Evolutionary conservation across 2,888 invertebrate genomes (phyloP), one percentile per base, ranked within the genome.

Genomic region (Muschampia staudingeri): DNA sequence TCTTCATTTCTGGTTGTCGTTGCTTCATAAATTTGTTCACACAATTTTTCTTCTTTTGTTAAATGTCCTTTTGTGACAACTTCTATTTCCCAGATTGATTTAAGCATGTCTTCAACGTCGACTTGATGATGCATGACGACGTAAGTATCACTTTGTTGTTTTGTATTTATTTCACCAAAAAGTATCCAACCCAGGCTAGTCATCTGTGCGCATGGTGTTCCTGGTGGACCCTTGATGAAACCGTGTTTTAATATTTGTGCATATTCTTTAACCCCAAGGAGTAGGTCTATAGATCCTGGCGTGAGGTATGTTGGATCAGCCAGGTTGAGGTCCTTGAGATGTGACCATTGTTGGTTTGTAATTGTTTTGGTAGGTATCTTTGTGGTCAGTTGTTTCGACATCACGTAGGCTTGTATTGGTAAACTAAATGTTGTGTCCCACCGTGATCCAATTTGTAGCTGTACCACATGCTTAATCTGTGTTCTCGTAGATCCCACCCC

Each of bases 271-370:
- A 88, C 86, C 25, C 89, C 87, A 34, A 90, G 81, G 5, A 89
- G 82, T 52, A 90, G 30, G 75, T 90, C 89, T 8, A 89, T 83
- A 11, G 83, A 19, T 11, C 89, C 89, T 82, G 87, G 82, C 40
- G 30, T 77, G 37, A 77, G 44, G 56, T 77, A 90, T 3, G 34
- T 73, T 65, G 86, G 84, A 81, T 90, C 88, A 34, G 88, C 87
- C 76, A 88, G 52, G 34, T 44, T 56, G 56, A 56, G 56, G n/a
- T 56, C 56, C 56, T 77, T 30, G 44, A 77, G 44, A 19, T 77
- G 77, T 8, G 52, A 34, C 77, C 77, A 77, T 30, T 37, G 48
- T 69, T 77, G 44, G 37, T 11, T 69, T 0, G 34, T 52, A 37
- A 77, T 52, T 52, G 44, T 30, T 52, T 77, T 69, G 48, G 77